These are phyloP conservation scores for Poeciliopsis paucimaculata DNA, from an alignment of 2,797 vertebrate genomes.

Conservation along the genomic window DNA sequence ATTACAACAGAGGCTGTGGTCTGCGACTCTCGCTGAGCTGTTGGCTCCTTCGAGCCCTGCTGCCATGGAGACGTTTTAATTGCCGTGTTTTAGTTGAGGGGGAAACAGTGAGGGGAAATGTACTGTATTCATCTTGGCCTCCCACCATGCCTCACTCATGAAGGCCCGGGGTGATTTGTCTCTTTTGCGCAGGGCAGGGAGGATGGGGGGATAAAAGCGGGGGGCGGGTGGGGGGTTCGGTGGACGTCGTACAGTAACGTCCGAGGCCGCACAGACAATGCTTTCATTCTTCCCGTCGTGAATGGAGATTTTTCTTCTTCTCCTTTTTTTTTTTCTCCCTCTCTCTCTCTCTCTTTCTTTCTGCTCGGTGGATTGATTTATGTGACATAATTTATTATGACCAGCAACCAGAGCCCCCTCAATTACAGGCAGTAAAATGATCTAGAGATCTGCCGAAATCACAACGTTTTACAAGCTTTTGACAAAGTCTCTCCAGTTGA, in stretches of 20 bases:
- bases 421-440: constrained; percentile 72
- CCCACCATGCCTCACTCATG: constrained; percentile 70
- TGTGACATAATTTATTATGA: constrained; percentile 78
- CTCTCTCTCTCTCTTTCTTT: background rate
- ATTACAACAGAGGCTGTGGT: constrained; percentile 71
- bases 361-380: constrained; percentile 70
- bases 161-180: constrained; percentile 74
- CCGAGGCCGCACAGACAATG: constrained; percentile 73
- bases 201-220: too few species aligned
- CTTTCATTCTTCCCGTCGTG: constrained; percentile 74
- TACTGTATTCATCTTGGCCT: constrained; percentile 75
- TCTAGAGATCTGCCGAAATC: constrained; percentile 73
- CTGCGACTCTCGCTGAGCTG: constrained; percentile 66
- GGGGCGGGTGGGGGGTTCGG: too few species aligned
- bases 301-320: constrained; percentile 74
- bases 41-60: constrained; percentile 58
- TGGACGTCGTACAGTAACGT: constrained; percentile 61
- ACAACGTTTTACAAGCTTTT: constrained; percentile 76
- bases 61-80: constrained; percentile 74
- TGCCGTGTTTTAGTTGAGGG: constrained; percentile 72
- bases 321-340: constrained; percentile 8
- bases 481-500: constrained; percentile 71
- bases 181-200: constrained; percentile 48
- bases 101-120: constrained; percentile 71
- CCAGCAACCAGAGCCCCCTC: constrained; percentile 63